A percentile compares a stretch with the other conserved stretches of the same genome.
These are phyloP conservation scores for Agrotis ipsilon DNA, from an alignment of 2,888 invertebrate species.

Conservation along the genomic window DNA sequence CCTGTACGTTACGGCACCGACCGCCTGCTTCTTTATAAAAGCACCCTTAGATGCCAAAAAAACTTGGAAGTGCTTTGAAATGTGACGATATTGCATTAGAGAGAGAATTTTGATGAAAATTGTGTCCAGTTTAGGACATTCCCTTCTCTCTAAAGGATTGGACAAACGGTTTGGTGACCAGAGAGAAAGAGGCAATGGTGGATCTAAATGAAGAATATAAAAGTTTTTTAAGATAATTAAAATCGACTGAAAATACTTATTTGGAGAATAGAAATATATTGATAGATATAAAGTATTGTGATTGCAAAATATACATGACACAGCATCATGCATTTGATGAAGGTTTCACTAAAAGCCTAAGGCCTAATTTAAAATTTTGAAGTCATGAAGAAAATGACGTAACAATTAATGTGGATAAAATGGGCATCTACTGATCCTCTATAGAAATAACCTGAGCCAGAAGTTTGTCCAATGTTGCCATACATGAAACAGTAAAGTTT, in stretches of 20 bases:
- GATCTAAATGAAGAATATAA: conserved; percentile 6
- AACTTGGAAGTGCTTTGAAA: neutral
- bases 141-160: conserved; percentile 2
- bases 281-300: neutral
- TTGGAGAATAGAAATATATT: neutral
- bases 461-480: conserved; percentile 59
- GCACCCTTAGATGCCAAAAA: conserved; percentile 2
- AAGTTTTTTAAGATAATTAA: too few species aligned
- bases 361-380: conserved; percentile 7
- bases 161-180: neutral
- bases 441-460: conserved; percentile 55
- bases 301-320: neutral
- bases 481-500: conserved; percentile 61
- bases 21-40: too few species aligned
- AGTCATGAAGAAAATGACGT: conserved; percentile 16
- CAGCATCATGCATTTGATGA: conserved; percentile 37
- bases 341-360: conserved; percentile 31
- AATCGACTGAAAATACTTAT: neutral
- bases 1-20: too few species aligned
- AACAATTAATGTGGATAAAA: conserved; percentile 15
- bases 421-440: conserved; percentile 51
- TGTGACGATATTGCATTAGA: neutral
- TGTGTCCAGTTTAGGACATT: neutral
- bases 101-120: conserved; percentile 12
- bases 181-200: neutral